Evolutionary conservation across 1,140 invertebrate species (phyloP).

Genomic region (Amphibalanus amphitrite): DNA sequence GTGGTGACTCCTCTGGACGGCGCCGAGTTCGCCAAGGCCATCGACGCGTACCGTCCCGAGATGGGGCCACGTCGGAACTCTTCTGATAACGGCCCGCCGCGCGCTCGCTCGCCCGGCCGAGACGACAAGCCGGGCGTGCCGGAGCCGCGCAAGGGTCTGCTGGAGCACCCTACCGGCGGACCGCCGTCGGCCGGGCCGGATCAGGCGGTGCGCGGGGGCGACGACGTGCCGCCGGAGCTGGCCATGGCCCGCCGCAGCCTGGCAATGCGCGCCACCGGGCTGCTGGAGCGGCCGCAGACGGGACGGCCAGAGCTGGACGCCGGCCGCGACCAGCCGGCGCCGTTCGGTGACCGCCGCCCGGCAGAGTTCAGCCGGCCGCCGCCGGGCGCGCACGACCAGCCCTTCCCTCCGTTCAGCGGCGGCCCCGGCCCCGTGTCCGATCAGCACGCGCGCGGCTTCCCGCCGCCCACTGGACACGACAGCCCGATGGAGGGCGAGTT

Average conservation of each 20-base stretch:
- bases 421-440: no score
- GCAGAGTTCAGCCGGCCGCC: not conserved
- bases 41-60: not conserved
- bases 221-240: not conserved
- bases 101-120: no score
- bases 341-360: no score
- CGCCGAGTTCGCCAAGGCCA: constrained; percentile 8
- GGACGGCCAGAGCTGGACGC: not conserved
- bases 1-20: constrained; percentile 7
- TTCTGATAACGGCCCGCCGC: not conserved
- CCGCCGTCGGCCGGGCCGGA: no score
- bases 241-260: not conserved
- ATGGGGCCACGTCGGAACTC: not conserved
- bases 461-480: not conserved
- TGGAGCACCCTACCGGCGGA: not conserved
- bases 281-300: not conserved
- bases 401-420: not conserved
- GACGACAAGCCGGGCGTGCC: no score
- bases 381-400: not conserved
- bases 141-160: not conserved
- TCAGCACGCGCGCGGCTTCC: not conserved
- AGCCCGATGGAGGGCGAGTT: not conserved
- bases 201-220: not conserved
- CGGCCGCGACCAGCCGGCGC: no score
- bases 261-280: not conserved